phyloP scores from a whole-genome alignment of 2,888 invertebrate genomes.

The Drepana falcataria region DNA sequence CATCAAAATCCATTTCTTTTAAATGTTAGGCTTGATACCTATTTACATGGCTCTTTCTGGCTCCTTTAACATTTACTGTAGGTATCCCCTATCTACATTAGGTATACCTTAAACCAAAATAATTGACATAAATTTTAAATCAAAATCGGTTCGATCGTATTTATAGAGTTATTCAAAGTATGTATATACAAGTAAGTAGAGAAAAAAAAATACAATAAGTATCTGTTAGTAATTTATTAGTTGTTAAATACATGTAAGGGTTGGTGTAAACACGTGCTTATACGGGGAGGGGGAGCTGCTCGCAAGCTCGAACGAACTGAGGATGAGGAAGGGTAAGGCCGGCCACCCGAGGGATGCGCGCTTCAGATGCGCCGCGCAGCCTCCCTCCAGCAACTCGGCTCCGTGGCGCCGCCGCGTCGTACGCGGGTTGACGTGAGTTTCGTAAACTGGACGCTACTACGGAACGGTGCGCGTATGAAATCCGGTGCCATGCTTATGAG shows the following conservation, averaged over 20 bases:
- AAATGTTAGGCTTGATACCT: too few species aligned
- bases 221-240: not conserved
- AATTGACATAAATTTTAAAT: too few species aligned
- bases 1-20: too few species aligned
- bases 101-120: too few species aligned
- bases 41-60: too few species aligned
- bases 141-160: too few species aligned
- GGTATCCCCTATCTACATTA: too few species aligned
- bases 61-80: too few species aligned
- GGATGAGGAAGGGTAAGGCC: conserved; percentile 42
- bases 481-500: conserved; percentile 52
- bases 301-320: conserved; percentile 23
- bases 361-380: conserved; percentile 71
- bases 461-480: conserved; percentile 40
- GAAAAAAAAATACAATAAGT: too few species aligned
- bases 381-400: conserved; percentile 49
- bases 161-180: too few species aligned
- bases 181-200: too few species aligned
- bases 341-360: conserved; percentile 48
- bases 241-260: conserved; percentile 14
- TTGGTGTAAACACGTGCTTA: conserved; percentile 21
- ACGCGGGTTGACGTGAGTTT: conserved; percentile 52
- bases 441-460: conserved; percentile 48
- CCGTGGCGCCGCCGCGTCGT: conserved; percentile 68
- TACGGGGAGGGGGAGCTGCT: conserved; percentile 13